Evolutionary conservation across 2,797 vertebrate genomes (phyloP), one percentile per base, ranked within the genome.

Genomic region (Steatocranus sp.): DNA sequence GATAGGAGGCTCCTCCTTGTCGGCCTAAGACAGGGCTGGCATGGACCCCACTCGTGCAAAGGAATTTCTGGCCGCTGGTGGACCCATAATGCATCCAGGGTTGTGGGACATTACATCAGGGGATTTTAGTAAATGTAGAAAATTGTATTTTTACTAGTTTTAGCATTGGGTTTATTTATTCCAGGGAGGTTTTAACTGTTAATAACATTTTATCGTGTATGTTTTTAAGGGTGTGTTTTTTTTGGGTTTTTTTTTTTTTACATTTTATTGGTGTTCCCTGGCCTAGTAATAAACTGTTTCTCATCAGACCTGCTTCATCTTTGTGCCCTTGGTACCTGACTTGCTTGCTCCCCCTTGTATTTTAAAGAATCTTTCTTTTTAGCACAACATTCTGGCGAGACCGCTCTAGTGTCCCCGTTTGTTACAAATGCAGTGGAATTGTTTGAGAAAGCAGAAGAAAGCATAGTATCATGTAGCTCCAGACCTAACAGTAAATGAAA

Each of bases 31-130:
- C 48, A 49, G 0, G 48, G 0, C 48, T 49, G 48, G 18, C 48
- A 49, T 49, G 48, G 48, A n/a, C 18, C 3, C 0, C 0, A 49
- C 5, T 1, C 48, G 2, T 49, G 48, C 48, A 49, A 49, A 49
- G 48, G 48, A 49, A 49, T 49, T n/a, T 49, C 48, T 49, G 48
- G 48, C 48, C 0, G 5, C 48, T 49, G 18, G 48, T 49, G 48
- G 48, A 49, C 48, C 48, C 48, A 49, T n/a, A 49, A 49, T 49
- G 48, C 8, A 10, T 49, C 48, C 18, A 49, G 48, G 5, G 48
- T 49, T 49, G 2, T 49, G 48, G 8, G 8, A n/a, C 48, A 49
- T 49, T 5, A 49, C 8, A n/a, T n/a, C 48, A 49, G 48, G 48
- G 18, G 9, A 0, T 49, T 49, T 49, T 49, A 49, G 8, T 49